Evolutionary conservation across 2,888 invertebrate species (phyloP).

Genomic region (Allophyes oxyacanthae): DNA sequence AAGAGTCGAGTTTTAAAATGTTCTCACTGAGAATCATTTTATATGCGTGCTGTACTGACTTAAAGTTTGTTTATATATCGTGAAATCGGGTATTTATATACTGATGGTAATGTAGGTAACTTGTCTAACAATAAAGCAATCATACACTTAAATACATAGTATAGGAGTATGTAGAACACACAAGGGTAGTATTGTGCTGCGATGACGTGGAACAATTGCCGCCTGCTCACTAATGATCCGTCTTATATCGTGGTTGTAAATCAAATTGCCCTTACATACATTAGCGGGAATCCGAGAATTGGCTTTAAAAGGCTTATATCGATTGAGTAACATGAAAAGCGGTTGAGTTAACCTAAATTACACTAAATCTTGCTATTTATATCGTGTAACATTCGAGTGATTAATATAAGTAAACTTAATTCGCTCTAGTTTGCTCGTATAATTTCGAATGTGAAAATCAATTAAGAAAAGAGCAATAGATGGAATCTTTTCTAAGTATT

Average conservation of each 20-base stretch:
- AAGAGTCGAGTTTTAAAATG: constrained; percentile 55
- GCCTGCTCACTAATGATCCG: constrained; percentile 71
- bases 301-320: constrained; percentile 42
- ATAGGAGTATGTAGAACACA: constrained; percentile 35
- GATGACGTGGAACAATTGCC: constrained; percentile 64
- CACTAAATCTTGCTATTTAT: constrained; percentile 27
- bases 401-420: constrained; percentile 6
- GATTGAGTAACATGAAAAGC: constrained; percentile 42
- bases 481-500: constrained; percentile 1
- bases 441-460: neutral
- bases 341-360: constrained; percentile 38
- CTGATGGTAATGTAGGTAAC: constrained; percentile 1
- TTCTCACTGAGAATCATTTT: constrained; percentile 43
- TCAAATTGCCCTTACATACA: constrained; percentile 64
- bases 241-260: constrained; percentile 70
- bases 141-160: constrained; percentile 25
- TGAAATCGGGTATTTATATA: neutral
- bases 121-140: constrained; percentile 24
- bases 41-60: constrained; percentile 31
- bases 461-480: neutral
- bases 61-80: constrained; percentile 1
- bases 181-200: constrained; percentile 64
- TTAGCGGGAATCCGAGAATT: constrained; percentile 38
- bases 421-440: neutral
- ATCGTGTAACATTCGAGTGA: constrained; percentile 11